Base-by-base conservation (phyloP, 2,888 invertebrate species). In the Pseudoips prasinana region DNA sequence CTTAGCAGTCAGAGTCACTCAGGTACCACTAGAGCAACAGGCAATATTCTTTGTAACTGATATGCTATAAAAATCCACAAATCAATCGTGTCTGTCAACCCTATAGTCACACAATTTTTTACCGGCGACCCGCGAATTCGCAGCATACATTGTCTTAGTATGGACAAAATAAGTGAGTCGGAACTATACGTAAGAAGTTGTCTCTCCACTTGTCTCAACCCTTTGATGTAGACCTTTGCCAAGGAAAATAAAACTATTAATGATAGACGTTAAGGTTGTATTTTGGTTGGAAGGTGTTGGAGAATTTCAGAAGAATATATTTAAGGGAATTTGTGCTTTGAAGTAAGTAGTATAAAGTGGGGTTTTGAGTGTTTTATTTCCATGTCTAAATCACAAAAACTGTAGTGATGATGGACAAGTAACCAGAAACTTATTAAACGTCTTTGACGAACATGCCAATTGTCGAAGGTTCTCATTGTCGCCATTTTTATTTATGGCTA, bases 81-180 rank as follows among this genome's bases (percentile, higher is more conserved):
- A 26, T 9, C 7, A 29, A 17, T n/a, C 7, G 17, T 2, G 4
- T 6, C 5, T 28, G 56, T 3, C 73, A 75, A 37, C 77, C 78
- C 74, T 80, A 50, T 34, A 18, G 36, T 44, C 39, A 49, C 58
- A 57, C 60, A 38, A 58, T 57, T 81, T 82, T 80, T 81, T 80
- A 69, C 70, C 61, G 49, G 27, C 56, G 49, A 66, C 50, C 64
- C 58, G 67, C 71, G 70, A 73, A 80, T 79, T 79, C 78, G 62
- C 64, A 73, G 73, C 77, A 82, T 84, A 75, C 73, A 73, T 79
- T 79, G 79, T 75, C 83, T 81, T 75, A 71, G 75, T 84, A 79
- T 73, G 81, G 80, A 80, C 77, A 79, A 82, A 82, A 80, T 83
- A 82, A 82, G 81, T 78, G 78, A 78, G 68, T 77, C 62, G 67